Percentiles rank a stretch among this genome's conserved stretches.
phyloP scores from a whole-genome alignment of 2,888 invertebrate genomes.

The Drosophila histrio region DNA sequence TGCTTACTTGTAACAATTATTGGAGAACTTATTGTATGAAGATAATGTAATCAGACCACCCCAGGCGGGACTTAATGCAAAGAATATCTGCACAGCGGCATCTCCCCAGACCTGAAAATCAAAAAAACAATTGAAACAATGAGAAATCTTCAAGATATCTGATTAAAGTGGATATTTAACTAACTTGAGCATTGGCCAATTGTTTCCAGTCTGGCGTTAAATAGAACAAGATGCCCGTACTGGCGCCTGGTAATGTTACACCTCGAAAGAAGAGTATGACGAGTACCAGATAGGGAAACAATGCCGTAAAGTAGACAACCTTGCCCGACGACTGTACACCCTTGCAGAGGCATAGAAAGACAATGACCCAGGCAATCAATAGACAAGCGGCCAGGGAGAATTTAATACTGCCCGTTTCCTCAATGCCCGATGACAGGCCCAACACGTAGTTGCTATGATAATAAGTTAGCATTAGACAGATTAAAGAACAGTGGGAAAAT shows the following conservation, averaged over 20 bases:
- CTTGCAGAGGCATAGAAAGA: slow-evolving; percentile 91
- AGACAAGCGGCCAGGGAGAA: slow-evolving; percentile 90
- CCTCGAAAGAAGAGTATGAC: slow-evolving; percentile 91
- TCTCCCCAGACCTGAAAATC: slow-evolving; percentile 90
- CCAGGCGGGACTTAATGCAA: slow-evolving; percentile 93
- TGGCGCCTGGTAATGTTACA: slow-evolving; percentile 91
- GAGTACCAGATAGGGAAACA: slow-evolving; percentile 90
- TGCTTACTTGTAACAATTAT: slow-evolving; percentile 90
- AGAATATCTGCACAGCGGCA: slow-evolving; percentile 94
- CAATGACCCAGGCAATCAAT: slow-evolving; percentile 91
- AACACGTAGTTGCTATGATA: slow-evolving; percentile 85
- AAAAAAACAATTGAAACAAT: not conserved
- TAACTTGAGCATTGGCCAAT: slow-evolving; percentile 89
- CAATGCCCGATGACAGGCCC: slow-evolving; percentile 89
- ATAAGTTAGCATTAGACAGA: slow-evolving; percentile 23
- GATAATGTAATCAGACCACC: slow-evolving; percentile 94
- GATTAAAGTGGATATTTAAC: not conserved
- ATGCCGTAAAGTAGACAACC: slow-evolving; percentile 91
- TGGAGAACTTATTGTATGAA: slow-evolving; percentile 93
- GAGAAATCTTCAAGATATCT: no score
- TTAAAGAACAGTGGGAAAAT: no score
- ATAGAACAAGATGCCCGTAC: slow-evolving; percentile 91
- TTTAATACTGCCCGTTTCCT: slow-evolving; percentile 88
- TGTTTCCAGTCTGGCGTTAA: slow-evolving; percentile 91
- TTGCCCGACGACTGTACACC: slow-evolving; percentile 92